These are phyloP conservation scores for Acropora yongei DNA, from an alignment of 64 coral and sea anemone species.

Conservation along the genomic window DNA sequence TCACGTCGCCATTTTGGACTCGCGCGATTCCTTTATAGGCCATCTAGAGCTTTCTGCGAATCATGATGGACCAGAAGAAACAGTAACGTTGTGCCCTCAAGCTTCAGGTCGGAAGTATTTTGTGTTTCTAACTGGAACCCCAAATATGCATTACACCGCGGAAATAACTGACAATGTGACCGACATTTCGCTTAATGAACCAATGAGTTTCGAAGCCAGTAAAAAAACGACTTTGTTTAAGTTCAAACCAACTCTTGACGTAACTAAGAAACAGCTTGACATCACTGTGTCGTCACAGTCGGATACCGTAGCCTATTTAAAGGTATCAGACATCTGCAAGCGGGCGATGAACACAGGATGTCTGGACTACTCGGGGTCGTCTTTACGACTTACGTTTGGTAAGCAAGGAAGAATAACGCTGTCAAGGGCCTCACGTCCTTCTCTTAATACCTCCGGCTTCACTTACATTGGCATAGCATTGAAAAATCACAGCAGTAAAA, in stretches of 20 bases:
- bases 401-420: conserved; percentile 71
- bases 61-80: background rate
- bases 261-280: conserved; percentile 39
- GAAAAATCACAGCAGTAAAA: background rate
- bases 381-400: conserved; percentile 51
- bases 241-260: background rate
- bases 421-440: conserved; percentile 58
- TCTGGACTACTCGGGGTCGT: background rate
- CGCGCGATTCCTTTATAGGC: background rate
- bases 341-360: background rate
- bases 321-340: conserved; percentile 32
- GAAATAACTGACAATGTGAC: conserved; percentile 13
- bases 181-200: background rate
- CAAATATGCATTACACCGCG: background rate
- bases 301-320: background rate
- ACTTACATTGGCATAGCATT: conserved; percentile 19
- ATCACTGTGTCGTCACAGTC: conserved; percentile 23
- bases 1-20: conserved; percentile 28
- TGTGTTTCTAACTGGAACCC: conserved; percentile 34
- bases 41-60: background rate
- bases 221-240: background rate
- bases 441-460: background rate
- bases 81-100: background rate
- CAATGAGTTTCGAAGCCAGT: background rate
- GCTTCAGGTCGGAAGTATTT: background rate